Base-by-base conservation (phyloP, 2,888 invertebrate genomes). In the Euplexia lucipara region DNA sequence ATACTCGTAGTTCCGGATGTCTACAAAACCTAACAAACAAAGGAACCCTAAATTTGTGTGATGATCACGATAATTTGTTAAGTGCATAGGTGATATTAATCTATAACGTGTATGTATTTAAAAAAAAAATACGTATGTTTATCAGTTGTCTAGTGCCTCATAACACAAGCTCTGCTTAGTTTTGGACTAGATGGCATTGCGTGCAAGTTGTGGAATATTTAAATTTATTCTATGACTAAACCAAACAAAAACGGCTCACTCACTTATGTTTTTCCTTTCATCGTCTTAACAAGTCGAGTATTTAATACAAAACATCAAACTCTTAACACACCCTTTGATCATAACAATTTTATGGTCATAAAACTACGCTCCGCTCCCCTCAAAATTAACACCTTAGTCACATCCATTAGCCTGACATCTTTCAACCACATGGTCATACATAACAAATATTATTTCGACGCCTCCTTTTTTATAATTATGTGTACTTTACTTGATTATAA, bases 391-490 rank as follows among this genome's bases (percentile, higher is more conserved):
- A 74, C 63, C 53, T 57, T 58, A 81, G 83, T 45, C 92, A 18
- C 86, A 79, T 92, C 91, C 76, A 90, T 87, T 68, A 59, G 53
- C 30, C 37, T 20, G 71, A 81, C 64, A 75, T 84, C 84, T 70
- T 52, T 53, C 47, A 51, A 63, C 88, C 92, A 93, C 87, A 87
- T 93, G 93, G 86, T 75, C 75, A 60, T 69, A 60, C 75, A 60
- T 69, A 60, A 88, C 86, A 88, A 91, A 92, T 90, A 91, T 92
- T 92, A 88, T 92, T 92, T 89, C 88, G 88, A 90, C 91, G 88
- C 88, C 87, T 86, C 74, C 82, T 90, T 26, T 90, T 91, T 91
- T 89, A 86, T 89, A 89, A 88, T 89, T 84, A 85, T 82, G 78
- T 83, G 87, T 85, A 88, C 76, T 82, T 78, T 66, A 79, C 71